Conservation (phyloP, 2,113 vertebrate genomes). For the Eulemur macaco region DNA sequence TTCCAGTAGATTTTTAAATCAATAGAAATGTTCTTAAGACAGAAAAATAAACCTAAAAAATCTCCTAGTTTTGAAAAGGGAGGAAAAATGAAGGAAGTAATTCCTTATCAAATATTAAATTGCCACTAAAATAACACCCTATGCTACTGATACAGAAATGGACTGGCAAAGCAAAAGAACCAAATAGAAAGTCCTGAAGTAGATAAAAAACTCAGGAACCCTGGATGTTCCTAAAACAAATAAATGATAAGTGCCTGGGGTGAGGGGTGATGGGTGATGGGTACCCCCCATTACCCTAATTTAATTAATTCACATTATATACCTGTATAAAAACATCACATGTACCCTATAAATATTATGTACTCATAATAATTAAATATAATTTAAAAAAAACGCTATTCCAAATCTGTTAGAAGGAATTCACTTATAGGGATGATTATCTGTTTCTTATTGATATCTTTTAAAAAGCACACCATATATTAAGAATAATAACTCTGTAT, state of each 20-base stretch:
- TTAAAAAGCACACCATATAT: not conserved
- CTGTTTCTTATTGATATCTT: not conserved
- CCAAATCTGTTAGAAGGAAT: not conserved
- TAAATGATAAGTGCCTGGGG: no score
- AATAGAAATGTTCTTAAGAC: not conserved
- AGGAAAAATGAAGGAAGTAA: not conserved
- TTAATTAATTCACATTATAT: no score
- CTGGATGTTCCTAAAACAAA: not conserved
- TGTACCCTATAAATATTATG: no score
- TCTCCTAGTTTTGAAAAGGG: not conserved
- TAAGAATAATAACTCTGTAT: not conserved
- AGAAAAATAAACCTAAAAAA: not conserved
- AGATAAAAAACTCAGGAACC: not conserved
- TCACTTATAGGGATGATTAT: not conserved
- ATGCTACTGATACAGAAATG: not conserved
- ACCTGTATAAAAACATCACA: no score
- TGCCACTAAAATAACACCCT: not conserved
- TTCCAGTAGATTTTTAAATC: not conserved
- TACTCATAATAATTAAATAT: no score
- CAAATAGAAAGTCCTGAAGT: not conserved
- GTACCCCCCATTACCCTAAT: no score
- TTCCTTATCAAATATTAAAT: not conserved
- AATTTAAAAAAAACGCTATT: not conserved
- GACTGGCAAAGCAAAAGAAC: not conserved
- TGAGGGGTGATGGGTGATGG: no score